A percentile compares a stretch with the other conserved stretches of the same genome.
phyloP scores from a whole-genome alignment of 1,140 invertebrate species.

The Ceratina australensis region DNA sequence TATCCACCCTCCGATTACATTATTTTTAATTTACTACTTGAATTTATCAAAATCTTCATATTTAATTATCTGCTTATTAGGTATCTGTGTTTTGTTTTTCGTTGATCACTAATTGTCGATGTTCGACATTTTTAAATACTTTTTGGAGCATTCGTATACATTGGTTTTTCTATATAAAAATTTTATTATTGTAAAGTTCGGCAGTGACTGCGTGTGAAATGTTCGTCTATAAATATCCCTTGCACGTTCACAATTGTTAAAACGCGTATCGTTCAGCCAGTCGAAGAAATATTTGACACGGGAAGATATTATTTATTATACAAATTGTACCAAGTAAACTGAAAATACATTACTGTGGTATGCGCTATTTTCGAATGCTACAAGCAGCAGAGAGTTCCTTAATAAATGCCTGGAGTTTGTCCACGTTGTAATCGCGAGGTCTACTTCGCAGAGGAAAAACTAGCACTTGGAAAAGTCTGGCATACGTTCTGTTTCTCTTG shows the following conservation, averaged over 20 bases:
- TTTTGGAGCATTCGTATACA: conserved; percentile 13
- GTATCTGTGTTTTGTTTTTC: conserved; percentile 26
- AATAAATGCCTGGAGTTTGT: conserved; percentile 71
- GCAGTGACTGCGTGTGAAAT: conserved; percentile 11
- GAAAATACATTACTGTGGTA: neutral
- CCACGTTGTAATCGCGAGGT: conserved; percentile 75
- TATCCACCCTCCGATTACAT: neutral
- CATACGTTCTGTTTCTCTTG: conserved; percentile 77
- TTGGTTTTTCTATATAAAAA: conserved; percentile 3
- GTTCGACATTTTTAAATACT: conserved; percentile 24
- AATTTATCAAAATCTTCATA: neutral
- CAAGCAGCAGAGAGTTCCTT: neutral
- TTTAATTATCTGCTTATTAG: neutral
- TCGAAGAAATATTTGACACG: neutral
- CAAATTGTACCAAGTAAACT: neutral
- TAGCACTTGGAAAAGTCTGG: conserved; percentile 76
- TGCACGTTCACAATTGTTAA: neutral
- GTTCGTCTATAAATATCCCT: neutral
- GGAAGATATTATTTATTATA: neutral
- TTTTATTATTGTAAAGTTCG: neutral
- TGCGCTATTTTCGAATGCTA: neutral
- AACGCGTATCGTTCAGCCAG: neutral
- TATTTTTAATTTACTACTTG: neutral
- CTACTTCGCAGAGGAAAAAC: conserved; percentile 75
- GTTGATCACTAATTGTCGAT: conserved; percentile 7